Percentiles rank a stretch among this genome's conserved stretches.
phyloP scores from a whole-genome alignment of 2,113 vertebrate species.

The Alaudala cheleensis region DNA sequence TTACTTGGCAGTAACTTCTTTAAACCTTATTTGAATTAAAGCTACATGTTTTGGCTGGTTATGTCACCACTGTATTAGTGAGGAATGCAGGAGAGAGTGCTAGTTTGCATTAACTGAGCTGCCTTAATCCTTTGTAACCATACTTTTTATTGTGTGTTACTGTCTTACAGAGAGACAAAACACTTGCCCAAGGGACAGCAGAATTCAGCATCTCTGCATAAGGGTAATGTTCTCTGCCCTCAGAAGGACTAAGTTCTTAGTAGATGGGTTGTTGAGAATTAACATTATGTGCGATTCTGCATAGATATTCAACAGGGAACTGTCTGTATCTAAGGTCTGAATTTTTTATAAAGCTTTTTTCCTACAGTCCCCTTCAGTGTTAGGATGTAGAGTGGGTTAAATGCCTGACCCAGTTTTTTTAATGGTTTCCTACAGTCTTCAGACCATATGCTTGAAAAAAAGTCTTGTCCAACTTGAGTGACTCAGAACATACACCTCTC shows the following conservation, averaged over 20 bases:
- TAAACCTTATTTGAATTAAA: constrained; percentile 44
- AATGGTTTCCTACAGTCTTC: background rate
- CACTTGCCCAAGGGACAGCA: background rate
- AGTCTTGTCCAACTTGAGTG: background rate
- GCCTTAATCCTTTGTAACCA: constrained; percentile 33
- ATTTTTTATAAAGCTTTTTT: background rate
- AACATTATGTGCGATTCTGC: background rate
- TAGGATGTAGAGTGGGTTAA: background rate
- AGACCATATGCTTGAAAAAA: background rate
- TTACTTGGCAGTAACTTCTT: constrained; percentile 58
- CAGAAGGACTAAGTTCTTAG: background rate
- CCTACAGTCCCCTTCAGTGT: background rate
- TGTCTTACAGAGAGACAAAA: background rate
- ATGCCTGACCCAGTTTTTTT: background rate
- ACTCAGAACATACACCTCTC: background rate
- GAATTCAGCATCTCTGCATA: background rate
- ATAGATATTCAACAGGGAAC: accelerated
- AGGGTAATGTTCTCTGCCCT: background rate
- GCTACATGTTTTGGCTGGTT: constrained; percentile 51
- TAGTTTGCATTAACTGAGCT: constrained; percentile 31
- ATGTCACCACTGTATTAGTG: constrained; percentile 13
- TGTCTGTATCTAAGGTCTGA: background rate
- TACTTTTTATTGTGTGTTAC: background rate
- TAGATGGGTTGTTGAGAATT: background rate
- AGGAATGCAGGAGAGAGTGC: constrained; percentile 39